These are phyloP conservation scores for Paratrypauchen microcephalus DNA, from an alignment of 2,797 vertebrate genomes.

Conservation along the genomic window DNA sequence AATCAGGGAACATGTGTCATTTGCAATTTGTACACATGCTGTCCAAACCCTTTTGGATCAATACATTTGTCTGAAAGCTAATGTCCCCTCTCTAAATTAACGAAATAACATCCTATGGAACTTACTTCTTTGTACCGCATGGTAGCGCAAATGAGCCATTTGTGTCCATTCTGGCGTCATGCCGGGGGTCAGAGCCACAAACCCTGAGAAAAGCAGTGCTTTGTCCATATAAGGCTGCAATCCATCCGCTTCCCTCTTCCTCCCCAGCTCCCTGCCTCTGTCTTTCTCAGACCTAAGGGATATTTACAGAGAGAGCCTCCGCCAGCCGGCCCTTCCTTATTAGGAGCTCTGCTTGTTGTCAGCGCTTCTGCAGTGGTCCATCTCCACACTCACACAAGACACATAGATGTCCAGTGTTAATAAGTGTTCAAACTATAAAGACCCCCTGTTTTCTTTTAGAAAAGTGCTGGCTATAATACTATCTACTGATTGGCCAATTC, in stretches of 20 bases:
- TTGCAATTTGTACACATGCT: neutral
- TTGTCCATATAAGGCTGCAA: constrained; percentile 84
- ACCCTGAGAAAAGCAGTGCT: constrained; percentile 82
- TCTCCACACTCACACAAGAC: constrained; percentile 69
- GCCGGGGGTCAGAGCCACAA: constrained; percentile 74
- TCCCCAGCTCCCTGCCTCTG: constrained; percentile 71
- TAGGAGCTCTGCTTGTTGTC: constrained; percentile 81
- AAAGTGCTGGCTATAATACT: constrained; percentile 9
- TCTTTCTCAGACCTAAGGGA: constrained; percentile 80
- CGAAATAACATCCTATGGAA: constrained; percentile 10
- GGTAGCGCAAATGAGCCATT: constrained; percentile 63
- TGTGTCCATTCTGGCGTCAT: constrained; percentile 58
- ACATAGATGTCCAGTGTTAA: constrained; percentile 61
- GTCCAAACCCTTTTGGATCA: neutral
- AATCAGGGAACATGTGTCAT: neutral
- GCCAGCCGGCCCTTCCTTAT: constrained; percentile 79
- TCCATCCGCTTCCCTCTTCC: constrained; percentile 82
- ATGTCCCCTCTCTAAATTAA: neutral
- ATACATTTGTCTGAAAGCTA: neutral
- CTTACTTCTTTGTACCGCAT: constrained; percentile 41
- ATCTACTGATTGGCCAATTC: constrained; percentile 23
- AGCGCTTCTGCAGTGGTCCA: constrained; percentile 71
- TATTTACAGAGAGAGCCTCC: constrained; percentile 79
- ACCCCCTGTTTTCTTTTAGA: constrained; percentile 25
- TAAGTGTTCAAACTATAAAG: constrained; percentile 23